Base-by-base conservation (phyloP, 2,888 invertebrate genomes). In the Leptura quadrifasciata region DNA sequence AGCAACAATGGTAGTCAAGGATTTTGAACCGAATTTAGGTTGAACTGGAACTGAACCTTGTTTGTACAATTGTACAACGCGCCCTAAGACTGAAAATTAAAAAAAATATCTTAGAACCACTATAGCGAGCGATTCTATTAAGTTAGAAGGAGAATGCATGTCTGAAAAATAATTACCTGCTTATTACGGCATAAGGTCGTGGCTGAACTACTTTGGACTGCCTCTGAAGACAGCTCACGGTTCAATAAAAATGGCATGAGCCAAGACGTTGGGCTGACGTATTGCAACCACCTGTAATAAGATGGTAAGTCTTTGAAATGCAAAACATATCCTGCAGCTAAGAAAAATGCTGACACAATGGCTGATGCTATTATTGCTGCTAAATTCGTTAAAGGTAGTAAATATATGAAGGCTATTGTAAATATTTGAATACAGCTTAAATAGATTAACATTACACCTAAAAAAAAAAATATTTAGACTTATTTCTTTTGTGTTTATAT, bases 251-350 rank as follows among this genome's bases (percentile, higher is more conserved):
- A 92, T 0, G 94, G 93, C 80, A 95, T 85, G 1, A 94, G 87
- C 95, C 96, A 96, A 74, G 93, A 91, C 0, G 93, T 92, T 0
- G 96, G 96, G 2, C 95, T 94, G 61, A 93, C 90, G 81, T 92
- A 92, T 81, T 93, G 91, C 78, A 95, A 86, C 93, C 94, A 95
- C 71, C 89, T 90, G 76, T 93, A 91, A 85, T 94, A 92, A 20
- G 90, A 86, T 1, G 94, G 92, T 77, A 95, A 83, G 87, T 95
- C 95, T 72, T 91, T 90, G 4, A 92, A 91, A 84, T 95, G 95
- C 35, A 96, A 85, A 78, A 92, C 89, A 83, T 93, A 94, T 0
- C 96, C 96, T 68, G 93, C 92, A 3, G 92, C 92, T 0, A 94
- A 85, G 24, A 91, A 90, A 1, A 93, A 90, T 0, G 91, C 90